Base-by-base conservation (phyloP, 2,113 vertebrate species). In the Toxostoma redivivum region DNA sequence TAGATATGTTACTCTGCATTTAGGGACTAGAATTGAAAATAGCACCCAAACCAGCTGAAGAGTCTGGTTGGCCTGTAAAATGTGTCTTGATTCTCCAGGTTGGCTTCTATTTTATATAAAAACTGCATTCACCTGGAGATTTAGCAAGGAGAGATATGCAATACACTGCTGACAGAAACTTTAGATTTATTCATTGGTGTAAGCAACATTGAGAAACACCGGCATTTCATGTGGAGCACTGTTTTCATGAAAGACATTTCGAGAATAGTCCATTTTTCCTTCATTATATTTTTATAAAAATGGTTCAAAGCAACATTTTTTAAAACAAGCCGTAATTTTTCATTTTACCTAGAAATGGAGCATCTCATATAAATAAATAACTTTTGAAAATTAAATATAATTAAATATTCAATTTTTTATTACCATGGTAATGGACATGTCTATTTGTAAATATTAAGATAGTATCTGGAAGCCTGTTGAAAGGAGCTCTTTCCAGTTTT, bases 201-300 rank as follows among this genome's bases (percentile, higher is more conserved):
- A 54, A 86, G 23, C 61, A 86, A 33, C 17, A 31, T 5, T 12
- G 0, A 51, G 28, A 79, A 88, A 51, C 12, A 24, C 18, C 38
- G 56, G 9, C 27, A 15, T 80, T 70, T 61, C 57, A 70, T 86
- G 31, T 21, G 16, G 12, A 73, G 31, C 15, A 10, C 7, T 72
- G 72, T 37, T 79, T 65, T 38, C 48, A 14, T 71, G 51, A 37
- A 86, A 74, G 48, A 24, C 4, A 2, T 79, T 72, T 64, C 2
- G 0, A 80, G 11, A 74, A 33, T 15, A 60, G 22, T 53, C 22
- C 0, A 0, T 38, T 79, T 44, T 53, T 71, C 12, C 8, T 66
- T 86, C 3, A 0, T 30, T 70, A 3, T 51, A n/a, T 38, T 71
- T 57, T 66, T 27, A 42, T 62, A 20, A 81, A 65, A 79, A 30